A percentile compares a stretch with the other conserved stretches of the same genome.
Conservation (phyloP, 2,113 vertebrate species). For the Seriola dumerili region DNA sequence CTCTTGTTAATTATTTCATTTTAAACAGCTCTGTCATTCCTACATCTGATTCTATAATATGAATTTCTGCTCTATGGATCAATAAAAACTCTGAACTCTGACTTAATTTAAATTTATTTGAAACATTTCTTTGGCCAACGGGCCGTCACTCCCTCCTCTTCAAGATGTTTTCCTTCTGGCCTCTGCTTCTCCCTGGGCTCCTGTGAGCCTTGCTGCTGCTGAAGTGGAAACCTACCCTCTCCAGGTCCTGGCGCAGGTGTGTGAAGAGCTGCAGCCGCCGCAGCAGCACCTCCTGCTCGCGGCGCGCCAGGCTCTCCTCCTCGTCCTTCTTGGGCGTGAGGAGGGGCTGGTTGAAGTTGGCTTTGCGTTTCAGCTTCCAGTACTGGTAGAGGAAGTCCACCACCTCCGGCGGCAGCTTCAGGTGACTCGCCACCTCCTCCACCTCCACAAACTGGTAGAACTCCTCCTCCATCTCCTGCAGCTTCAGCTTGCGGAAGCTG, state of each 20-base stretch:
- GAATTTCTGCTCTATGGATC: not conserved
- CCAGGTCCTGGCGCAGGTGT: conserved; percentile 96
- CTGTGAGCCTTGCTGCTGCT: not conserved
- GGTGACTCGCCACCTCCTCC: conserved; percentile 87
- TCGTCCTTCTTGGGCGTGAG: conserved; percentile 97
- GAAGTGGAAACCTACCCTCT: conserved; percentile 88
- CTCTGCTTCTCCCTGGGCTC: not conserved
- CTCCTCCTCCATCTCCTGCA: conserved; percentile 95
- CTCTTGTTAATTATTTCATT: not conserved
- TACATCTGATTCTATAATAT: not conserved
- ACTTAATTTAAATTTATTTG: not conserved
- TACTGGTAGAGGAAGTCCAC: conserved; percentile 96
- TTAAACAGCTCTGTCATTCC: not conserved
- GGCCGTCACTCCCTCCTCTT: not conserved
- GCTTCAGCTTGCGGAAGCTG: conserved; percentile 92
- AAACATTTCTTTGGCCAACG: not conserved
- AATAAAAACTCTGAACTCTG: not conserved
- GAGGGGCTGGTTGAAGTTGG: conserved; percentile 95
- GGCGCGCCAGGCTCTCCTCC: conserved; percentile 95
- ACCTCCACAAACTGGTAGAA: conserved; percentile 92
- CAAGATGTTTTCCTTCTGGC: not conserved
- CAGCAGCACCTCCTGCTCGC: conserved; percentile 95
- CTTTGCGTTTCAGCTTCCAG: conserved; percentile 97
- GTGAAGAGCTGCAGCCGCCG: conserved; percentile 96
- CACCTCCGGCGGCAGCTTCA: conserved; percentile 86